A percentile compares a stretch with the other conserved stretches of the same genome.
Evolutionary conservation across 2,888 invertebrate species (phyloP).

Genomic region (Venusia cambrica): DNA sequence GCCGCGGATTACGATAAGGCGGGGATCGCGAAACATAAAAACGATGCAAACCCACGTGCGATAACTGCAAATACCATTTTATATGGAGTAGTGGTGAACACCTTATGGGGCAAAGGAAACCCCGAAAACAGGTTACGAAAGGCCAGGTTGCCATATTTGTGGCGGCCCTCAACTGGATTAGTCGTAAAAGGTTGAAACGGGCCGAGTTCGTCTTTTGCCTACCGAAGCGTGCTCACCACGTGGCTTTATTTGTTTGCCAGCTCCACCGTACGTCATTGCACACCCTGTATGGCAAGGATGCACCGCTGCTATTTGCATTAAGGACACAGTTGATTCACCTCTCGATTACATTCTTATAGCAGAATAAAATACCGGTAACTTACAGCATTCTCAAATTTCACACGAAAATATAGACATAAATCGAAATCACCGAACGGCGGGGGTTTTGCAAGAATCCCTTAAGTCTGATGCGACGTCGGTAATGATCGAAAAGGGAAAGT

Average conservation of each 20-base stretch:
- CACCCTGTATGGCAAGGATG: constrained; percentile 64
- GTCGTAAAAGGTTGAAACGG: constrained; percentile 79
- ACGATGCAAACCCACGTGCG: constrained; percentile 39
- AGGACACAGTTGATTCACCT: constrained; percentile 61
- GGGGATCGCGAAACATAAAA: constrained; percentile 11
- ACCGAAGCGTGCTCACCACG: constrained; percentile 57
- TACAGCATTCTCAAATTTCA: constrained; percentile 3
- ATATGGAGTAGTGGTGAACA: constrained; percentile 44
- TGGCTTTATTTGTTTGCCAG: constrained; percentile 63
- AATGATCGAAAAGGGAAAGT: constrained; percentile 74
- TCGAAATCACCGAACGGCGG: constrained; percentile 29
- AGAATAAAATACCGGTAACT: constrained; percentile 11
- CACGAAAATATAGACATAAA: constrained; percentile 22
- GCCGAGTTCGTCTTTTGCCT: constrained; percentile 66
- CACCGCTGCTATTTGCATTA: constrained; percentile 53
- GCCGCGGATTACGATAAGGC: constrained; percentile 12
- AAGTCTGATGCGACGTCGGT: constrained; percentile 40
- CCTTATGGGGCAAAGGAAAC: constrained; percentile 69
- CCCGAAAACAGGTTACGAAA: constrained; percentile 80
- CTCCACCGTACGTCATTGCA: constrained; percentile 60
- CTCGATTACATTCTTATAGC: constrained; percentile 33
- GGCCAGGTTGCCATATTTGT: constrained; percentile 76
- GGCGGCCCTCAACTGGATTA: constrained; percentile 72
- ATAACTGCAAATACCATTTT: constrained; percentile 45
- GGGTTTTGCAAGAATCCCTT: constrained; percentile 38